Evolutionary conservation across 1,140 invertebrate genomes (phyloP).

Genomic region (Rhopalosiphum padi): DNA sequence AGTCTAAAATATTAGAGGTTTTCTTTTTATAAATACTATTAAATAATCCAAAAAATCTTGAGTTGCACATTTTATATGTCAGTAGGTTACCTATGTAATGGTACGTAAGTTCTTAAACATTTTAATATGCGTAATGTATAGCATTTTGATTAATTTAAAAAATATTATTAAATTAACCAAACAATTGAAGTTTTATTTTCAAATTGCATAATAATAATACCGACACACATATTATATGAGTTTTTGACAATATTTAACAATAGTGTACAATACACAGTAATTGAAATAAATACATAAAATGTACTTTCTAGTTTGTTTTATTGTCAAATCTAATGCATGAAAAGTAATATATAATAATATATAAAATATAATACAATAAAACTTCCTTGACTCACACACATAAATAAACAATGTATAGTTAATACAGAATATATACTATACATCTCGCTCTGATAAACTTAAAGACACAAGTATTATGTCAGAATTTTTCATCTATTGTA

Average conservation of each 20-base stretch:
- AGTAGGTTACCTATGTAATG: neutral
- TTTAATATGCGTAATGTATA: neutral
- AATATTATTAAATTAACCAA: neutral
- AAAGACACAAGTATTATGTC: neutral
- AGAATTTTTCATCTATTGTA: neutral
- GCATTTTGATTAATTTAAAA: neutral
- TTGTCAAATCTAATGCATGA: neutral
- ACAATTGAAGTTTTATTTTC: neutral
- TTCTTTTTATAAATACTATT: neutral
- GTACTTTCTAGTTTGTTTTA: slow-evolving; percentile 34
- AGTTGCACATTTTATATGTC: neutral
- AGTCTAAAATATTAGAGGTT: neutral
- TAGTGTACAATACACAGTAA: neutral
- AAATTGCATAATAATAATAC: neutral
- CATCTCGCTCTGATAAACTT: slow-evolving; percentile 33
- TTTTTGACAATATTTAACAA: slow-evolving; percentile 33
- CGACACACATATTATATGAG: neutral
- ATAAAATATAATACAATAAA: neutral
- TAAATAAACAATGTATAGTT: neutral
- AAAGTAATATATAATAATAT: slow-evolving; percentile 14
- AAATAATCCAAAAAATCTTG: neutral
- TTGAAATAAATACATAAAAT: slow-evolving; percentile 29
- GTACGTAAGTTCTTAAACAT: neutral
- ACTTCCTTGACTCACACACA: neutral
- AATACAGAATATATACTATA: neutral